phyloP scores from a whole-genome alignment of 2,888 invertebrate species.

The Andrena praecox region DNA sequence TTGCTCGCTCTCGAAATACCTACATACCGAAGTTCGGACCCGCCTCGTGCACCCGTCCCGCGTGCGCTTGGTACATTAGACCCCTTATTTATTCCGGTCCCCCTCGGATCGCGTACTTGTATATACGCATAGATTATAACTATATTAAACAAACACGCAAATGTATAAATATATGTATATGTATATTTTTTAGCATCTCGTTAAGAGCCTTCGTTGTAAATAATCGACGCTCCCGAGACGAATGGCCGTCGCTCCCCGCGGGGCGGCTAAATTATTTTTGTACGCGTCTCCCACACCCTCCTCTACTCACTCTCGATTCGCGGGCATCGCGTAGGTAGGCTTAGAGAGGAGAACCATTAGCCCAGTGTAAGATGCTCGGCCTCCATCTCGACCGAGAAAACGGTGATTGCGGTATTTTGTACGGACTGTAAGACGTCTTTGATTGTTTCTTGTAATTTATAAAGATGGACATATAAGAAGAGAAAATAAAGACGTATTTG shows the following conservation, averaged over 20 bases:
- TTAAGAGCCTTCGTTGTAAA: constrained; percentile 60
- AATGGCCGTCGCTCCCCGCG: constrained; percentile 31
- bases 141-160: constrained; percentile 56
- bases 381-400: constrained; percentile 58
- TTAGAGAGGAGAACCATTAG: constrained; percentile 56
- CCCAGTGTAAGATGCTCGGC: constrained; percentile 64
- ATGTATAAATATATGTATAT: constrained; percentile 48
- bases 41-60: constrained; percentile 14
- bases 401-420: constrained; percentile 74
- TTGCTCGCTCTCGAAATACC: constrained; percentile 1
- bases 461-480: constrained; percentile 59
- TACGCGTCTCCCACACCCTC: constrained; percentile 46
- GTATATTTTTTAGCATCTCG: constrained; percentile 57
- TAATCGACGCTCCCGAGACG: constrained; percentile 48
- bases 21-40: constrained; percentile 13
- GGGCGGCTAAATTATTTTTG: constrained; percentile 68
- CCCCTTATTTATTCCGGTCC: constrained; percentile 66
- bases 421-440: constrained; percentile 65
- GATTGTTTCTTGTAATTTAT: constrained; percentile 76
- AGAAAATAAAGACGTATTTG: constrained; percentile 47
- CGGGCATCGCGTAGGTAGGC: constrained; percentile 35
- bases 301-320: constrained; percentile 8
- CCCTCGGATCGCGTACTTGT: constrained; percentile 60
- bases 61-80: constrained; percentile 24
- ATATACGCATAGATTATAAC: constrained; percentile 61